Evolutionary conservation across 2,888 invertebrate genomes (phyloP).

Genomic region (Tenthredo amoena): DNA sequence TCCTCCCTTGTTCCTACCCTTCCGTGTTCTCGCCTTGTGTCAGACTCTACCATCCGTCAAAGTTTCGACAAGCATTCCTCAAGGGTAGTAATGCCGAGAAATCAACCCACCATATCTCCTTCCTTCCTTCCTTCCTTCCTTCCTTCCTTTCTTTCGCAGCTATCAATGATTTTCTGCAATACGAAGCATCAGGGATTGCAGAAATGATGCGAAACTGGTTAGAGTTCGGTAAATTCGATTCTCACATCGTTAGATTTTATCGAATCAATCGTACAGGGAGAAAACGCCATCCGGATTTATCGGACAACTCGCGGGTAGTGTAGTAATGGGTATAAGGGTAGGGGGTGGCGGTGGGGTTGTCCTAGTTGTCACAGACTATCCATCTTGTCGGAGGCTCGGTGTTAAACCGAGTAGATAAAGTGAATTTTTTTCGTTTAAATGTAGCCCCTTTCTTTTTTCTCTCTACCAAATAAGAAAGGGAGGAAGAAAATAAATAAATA

Average conservation of each 20-base stretch:
- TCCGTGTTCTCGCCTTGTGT: slow-evolving; percentile 29
- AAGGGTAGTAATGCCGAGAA: background rate
- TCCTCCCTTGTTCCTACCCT: slow-evolving; percentile 1
- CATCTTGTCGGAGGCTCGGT: background rate
- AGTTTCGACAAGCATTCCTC: slow-evolving; percentile 20
- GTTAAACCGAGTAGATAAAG: background rate
- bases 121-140: background rate
- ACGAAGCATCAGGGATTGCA: background rate
- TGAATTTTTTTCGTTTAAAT: background rate
- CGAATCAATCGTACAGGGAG: slow-evolving; percentile 36
- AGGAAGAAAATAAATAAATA: background rate
- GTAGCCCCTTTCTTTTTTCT: background rate
- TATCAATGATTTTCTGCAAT: background rate
- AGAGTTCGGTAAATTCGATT: background rate
- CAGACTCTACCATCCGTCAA: slow-evolving; percentile 27
- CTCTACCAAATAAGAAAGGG: background rate
- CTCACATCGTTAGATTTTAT: background rate
- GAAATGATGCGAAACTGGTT: background rate
- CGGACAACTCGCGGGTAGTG: background rate
- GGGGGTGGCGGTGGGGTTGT: background rate
- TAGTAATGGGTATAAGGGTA: background rate
- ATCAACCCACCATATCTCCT: background rate
- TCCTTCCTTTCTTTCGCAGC: background rate
- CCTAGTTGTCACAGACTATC: slow-evolving; percentile 20
- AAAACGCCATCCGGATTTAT: slow-evolving; percentile 17